Evolutionary conservation across 2,113 vertebrate genomes (phyloP).

Genomic region (Bambusicola thoracicus): DNA sequence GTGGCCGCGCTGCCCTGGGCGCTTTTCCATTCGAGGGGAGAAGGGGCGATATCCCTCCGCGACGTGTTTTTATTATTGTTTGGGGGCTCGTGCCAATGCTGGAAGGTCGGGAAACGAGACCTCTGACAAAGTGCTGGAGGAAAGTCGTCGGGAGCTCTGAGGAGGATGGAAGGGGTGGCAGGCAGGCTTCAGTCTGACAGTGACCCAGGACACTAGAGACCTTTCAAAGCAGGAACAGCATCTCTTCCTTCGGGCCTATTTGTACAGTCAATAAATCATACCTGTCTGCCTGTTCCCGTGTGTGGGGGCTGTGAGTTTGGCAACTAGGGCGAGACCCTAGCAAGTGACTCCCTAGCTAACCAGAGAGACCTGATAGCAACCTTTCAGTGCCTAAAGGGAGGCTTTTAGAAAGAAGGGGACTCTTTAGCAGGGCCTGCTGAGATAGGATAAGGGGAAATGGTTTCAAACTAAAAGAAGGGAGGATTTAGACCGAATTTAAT

Average conservation of each 20-base stretch:
- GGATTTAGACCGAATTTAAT: too few relatives aligned
- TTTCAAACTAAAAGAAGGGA: too few relatives aligned
- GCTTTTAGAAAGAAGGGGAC: too few relatives aligned
- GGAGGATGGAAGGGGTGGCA: background rate
- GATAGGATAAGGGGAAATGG: too few relatives aligned
- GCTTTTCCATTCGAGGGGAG: background rate
- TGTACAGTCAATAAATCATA: background rate
- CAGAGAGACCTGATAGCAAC: too few relatives aligned
- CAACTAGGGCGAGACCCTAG: background rate
- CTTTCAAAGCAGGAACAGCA: background rate
- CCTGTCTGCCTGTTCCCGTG: rapidly evolving
- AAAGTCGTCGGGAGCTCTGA: background rate
- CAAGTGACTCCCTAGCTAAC: background rate
- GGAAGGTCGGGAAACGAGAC: background rate
- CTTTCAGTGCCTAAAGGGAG: too few relatives aligned
- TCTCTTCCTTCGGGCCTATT: background rate
- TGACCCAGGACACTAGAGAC: background rate
- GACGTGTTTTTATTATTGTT: background rate
- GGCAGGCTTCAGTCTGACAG: too few relatives aligned
- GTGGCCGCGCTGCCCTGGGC: too few relatives aligned
- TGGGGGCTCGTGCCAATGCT: background rate
- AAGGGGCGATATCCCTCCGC: background rate
- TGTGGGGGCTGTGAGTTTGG: background rate
- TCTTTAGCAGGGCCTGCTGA: too few relatives aligned
- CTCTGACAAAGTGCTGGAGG: rapidly evolving